Evolutionary conservation across 2,113 vertebrate species (phyloP).

Genomic region (Neogale vison): DNA sequence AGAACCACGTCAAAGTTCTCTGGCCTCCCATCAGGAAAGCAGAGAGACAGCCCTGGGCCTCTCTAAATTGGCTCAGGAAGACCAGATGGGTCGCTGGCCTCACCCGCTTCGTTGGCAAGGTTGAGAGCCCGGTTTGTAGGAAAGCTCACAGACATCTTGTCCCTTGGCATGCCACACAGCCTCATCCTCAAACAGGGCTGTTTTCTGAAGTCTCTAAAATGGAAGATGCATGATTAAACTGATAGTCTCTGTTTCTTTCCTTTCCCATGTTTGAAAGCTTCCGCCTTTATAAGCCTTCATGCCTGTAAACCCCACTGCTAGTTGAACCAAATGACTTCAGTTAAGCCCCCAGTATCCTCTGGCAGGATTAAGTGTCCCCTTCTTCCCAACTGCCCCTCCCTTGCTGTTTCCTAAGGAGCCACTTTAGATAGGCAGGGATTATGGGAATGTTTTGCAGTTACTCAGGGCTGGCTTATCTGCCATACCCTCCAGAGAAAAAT

Average conservation of each 20-base stretch:
- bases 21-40: constrained; percentile 61
- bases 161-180: background rate
- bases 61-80: constrained; percentile 56
- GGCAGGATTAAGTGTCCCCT: background rate
- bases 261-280: background rate
- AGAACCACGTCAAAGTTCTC: constrained; percentile 64
- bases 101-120: background rate
- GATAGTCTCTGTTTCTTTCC: background rate
- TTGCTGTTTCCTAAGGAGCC: background rate
- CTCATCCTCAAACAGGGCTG: background rate
- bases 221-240: background rate
- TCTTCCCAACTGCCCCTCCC: background rate
- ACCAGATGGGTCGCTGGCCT: background rate
- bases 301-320: background rate
- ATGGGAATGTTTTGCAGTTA: background rate
- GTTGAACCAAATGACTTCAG: background rate
- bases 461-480: background rate
- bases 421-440: constrained; percentile 1
- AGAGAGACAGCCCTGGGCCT: constrained; percentile 41
- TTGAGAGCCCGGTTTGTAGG: background rate
- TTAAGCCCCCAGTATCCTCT: background rate
- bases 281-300: background rate
- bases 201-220: constrained; percentile 51
- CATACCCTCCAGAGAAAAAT: background rate
- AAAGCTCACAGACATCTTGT: background rate